Evolutionary conservation across 2,888 invertebrate species (phyloP).

Genomic region (Sinelater perroti): DNA sequence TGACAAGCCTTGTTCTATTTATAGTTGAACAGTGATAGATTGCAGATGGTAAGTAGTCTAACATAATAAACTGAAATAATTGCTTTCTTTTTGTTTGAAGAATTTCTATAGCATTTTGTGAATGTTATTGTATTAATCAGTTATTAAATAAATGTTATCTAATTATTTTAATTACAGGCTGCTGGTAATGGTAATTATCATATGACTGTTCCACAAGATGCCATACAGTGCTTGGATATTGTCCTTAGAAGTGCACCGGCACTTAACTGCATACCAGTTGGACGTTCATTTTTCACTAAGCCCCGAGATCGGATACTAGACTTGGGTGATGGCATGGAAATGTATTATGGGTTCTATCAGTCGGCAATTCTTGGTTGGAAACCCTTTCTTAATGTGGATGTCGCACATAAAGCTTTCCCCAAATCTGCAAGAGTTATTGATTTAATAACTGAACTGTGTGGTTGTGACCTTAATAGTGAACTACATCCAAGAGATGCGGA

Average conservation of each 20-base stretch:
- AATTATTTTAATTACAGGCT: too few relatives aligned
- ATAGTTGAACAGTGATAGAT: too few relatives aligned
- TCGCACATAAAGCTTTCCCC: constrained; percentile 84
- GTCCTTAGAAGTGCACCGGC: constrained; percentile 76
- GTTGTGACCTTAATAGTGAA: constrained; percentile 36
- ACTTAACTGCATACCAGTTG: constrained; percentile 66
- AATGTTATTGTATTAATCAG: too few relatives aligned
- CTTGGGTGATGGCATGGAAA: constrained; percentile 83
- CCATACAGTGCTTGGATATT: constrained; percentile 84
- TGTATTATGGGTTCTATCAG: constrained; percentile 95
- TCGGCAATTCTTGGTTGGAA: constrained; percentile 89
- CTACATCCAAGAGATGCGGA: constrained; percentile 31
- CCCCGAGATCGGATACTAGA: constrained; percentile 57
- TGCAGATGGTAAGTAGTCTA: too few relatives aligned
- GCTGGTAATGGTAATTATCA: constrained; percentile 52
- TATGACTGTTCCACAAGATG: constrained; percentile 64
- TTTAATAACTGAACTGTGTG: constrained; percentile 51
- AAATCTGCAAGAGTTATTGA: constrained; percentile 63
- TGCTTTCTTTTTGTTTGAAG: too few relatives aligned
- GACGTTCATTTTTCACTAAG: constrained; percentile 80
- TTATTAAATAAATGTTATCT: too few relatives aligned
- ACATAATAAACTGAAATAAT: too few relatives aligned
- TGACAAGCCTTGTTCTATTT: too few relatives aligned
- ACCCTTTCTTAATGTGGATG: constrained; percentile 91
- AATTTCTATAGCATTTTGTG: too few relatives aligned